Percentiles rank a stretch among this genome's conserved stretches.
Conservation (phyloP, 1,140 invertebrate genomes). For the Aphelenchoides avenae region DNA sequence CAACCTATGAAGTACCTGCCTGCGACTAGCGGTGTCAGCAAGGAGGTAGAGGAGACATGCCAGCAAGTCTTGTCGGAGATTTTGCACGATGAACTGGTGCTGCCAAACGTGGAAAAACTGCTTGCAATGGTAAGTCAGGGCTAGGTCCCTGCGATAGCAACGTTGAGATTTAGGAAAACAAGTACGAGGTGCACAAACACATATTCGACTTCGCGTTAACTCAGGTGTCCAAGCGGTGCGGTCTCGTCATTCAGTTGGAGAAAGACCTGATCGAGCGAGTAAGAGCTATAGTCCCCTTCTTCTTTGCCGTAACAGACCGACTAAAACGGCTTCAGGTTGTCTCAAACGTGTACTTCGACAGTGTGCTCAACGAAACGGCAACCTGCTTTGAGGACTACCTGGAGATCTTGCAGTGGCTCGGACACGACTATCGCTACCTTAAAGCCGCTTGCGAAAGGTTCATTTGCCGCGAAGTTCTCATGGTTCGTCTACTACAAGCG, state of each 20-base stretch:
- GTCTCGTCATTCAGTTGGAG: slow-evolving; percentile 10
- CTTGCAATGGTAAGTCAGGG: slow-evolving; percentile 12
- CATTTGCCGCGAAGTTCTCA: slow-evolving; percentile 37
- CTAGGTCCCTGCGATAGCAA: slow-evolving; percentile 1
- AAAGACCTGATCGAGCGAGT: slow-evolving; percentile 36
- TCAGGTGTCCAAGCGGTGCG: not conserved
- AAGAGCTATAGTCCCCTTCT: slow-evolving; percentile 3
- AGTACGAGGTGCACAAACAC: slow-evolving; percentile 34
- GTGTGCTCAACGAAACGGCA: slow-evolving; percentile 27
- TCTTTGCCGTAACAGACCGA: not conserved
- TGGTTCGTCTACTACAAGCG: not conserved
- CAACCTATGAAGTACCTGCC: slow-evolving; percentile 38
- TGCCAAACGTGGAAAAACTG: slow-evolving; percentile 37
- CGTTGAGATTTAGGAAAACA: slow-evolving; percentile 18
- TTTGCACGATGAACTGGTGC: slow-evolving; percentile 11
- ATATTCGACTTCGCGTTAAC: slow-evolving; percentile 27
- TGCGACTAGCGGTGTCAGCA: slow-evolving; percentile 22
- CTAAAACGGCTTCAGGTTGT: slow-evolving; percentile 30
- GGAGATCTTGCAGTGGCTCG: slow-evolving; percentile 33
- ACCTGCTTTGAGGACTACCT: slow-evolving; percentile 42
- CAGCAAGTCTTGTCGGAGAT: slow-evolving; percentile 29
- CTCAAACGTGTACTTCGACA: slow-evolving; percentile 37
- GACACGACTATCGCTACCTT: slow-evolving; percentile 28
- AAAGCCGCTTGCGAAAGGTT: slow-evolving; percentile 35
- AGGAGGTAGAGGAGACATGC: slow-evolving; percentile 17